These are phyloP conservation scores for Pangasius sanitwongsei DNA, from an alignment of 2,797 vertebrate genomes.

Conservation along the genomic window DNA sequence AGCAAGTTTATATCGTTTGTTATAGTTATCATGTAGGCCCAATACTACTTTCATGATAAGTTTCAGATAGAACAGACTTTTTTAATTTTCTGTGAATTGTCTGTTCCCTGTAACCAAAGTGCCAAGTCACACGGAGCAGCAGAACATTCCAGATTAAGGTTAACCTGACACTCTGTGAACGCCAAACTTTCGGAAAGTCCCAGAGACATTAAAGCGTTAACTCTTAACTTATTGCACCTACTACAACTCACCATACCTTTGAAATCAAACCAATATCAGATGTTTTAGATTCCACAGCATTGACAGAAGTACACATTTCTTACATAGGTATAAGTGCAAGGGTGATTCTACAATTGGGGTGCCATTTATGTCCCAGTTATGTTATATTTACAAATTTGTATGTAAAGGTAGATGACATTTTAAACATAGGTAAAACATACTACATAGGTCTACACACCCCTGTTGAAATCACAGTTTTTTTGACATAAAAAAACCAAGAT, in stretches of 20 bases:
- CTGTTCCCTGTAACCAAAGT: neutral
- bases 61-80: neutral
- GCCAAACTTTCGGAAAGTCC: neutral
- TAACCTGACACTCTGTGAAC: slow-evolving; percentile 22
- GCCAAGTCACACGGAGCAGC: neutral
- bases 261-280: neutral
- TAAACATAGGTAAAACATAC: neutral
- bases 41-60: neutral
- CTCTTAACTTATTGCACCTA: neutral
- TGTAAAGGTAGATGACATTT: neutral
- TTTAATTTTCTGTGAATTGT: neutral
- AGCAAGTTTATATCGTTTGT: too few relatives aligned
- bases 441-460: neutral
- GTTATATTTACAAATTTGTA: neutral
- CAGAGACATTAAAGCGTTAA: neutral
- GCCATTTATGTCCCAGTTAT: neutral
- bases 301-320: neutral
- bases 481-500: neutral
- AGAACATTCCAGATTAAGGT: slow-evolving; percentile 24
- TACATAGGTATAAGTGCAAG: neutral
- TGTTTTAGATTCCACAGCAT: neutral
- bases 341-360: neutral
- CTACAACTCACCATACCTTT: neutral
- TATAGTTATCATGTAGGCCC: too few relatives aligned
- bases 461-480: neutral